phyloP scores from a whole-genome alignment of 2,113 vertebrate species.

The Noturus placidus region DNA sequence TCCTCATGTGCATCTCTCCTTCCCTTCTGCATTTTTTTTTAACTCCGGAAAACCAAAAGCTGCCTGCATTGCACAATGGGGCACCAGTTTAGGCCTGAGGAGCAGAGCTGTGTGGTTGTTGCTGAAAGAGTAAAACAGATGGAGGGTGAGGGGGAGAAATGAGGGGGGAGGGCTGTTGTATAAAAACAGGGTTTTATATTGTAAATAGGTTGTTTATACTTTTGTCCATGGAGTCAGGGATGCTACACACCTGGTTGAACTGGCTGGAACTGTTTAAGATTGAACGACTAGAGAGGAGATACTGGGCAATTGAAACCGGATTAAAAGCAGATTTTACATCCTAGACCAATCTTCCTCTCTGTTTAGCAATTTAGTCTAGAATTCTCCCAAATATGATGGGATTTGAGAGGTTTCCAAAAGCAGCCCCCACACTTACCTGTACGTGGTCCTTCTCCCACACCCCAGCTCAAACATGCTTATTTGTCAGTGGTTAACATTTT shows the following conservation, averaged over 20 bases:
- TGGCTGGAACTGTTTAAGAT: not conserved
- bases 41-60: conserved; percentile 75
- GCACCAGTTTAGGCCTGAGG: conserved; percentile 55
- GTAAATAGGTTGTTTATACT: not conserved
- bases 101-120: conserved; percentile 60
- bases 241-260: not conserved
- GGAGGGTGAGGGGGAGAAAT: conserved; percentile 47
- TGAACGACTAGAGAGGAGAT: not conserved
- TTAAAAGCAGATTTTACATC: not conserved
- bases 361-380: not conserved
- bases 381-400: not conserved
- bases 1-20: conserved; percentile 62
- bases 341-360: not conserved
- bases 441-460: not conserved
- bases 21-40: conserved; percentile 65
- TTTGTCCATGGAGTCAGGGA: not conserved
- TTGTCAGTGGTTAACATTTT: not conserved
- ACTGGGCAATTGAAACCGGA: not conserved
- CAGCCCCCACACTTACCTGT: not conserved
- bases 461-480: not conserved
- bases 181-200: not conserved
- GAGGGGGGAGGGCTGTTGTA: conserved; percentile 30
- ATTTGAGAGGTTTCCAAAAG: not conserved
- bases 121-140: conserved; percentile 56
- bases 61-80: conserved; percentile 73